phyloP scores from a whole-genome alignment of 2,888 invertebrate species.

The Chalcis sispes region DNA sequence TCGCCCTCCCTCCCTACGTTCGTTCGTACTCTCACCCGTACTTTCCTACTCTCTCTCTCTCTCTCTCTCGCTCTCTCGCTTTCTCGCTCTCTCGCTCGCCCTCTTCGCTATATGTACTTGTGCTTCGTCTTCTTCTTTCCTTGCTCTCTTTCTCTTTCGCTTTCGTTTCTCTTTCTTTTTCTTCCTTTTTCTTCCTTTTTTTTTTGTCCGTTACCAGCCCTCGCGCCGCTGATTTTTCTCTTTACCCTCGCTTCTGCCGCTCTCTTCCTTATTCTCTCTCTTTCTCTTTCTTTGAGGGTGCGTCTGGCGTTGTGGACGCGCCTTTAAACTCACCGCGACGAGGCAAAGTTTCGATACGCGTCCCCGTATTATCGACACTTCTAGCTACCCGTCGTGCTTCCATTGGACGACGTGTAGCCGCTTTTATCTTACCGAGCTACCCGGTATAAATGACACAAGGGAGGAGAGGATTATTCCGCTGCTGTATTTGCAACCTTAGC shows the following conservation, averaged over 20 bases:
- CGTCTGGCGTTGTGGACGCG: not conserved
- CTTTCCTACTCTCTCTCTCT: no score
- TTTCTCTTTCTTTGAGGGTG: no score
- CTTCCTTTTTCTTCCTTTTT: constrained; percentile 18
- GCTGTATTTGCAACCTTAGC: no score
- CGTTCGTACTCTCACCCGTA: not conserved
- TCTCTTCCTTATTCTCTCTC: constrained; percentile 27
- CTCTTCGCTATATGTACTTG: not conserved
- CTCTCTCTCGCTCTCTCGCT: not conserved
- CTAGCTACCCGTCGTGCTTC: no score
- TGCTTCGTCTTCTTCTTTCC: not conserved
- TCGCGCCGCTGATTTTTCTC: not conserved
- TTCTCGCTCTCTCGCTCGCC: not conserved
- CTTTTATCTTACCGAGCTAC: no score
- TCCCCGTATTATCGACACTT: no score
- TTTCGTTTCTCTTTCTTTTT: not conserved
- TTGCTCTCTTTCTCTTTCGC: not conserved
- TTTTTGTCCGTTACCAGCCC: not conserved
- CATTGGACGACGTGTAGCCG: no score
- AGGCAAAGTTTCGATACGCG: no score
- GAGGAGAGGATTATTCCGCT: no score
- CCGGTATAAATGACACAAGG: no score
- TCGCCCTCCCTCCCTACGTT: not conserved
- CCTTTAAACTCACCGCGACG: no score
- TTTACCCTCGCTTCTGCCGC: constrained; percentile 28